Evolutionary conservation across 64 coral and sea anemone genomes (phyloP).

Genomic region (Stichodactyla mertensii): DNA sequence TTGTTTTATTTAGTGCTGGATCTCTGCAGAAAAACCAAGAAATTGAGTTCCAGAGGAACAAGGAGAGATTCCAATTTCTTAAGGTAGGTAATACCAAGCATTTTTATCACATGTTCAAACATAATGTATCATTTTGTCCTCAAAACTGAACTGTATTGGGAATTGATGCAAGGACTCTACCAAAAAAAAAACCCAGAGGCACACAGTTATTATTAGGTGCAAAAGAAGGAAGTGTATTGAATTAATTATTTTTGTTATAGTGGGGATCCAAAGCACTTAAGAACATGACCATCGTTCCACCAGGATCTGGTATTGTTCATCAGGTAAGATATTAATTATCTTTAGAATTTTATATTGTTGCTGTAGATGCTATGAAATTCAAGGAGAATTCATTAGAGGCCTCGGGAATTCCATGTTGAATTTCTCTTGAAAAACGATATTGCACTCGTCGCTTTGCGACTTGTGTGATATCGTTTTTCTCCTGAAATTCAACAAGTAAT

Average conservation of each 20-base stretch:
- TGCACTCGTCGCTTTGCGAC: too few species aligned
- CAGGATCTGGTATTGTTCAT: slow-evolving; percentile 95
- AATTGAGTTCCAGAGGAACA: slow-evolving; percentile 92
- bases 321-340: slow-evolving; percentile 44
- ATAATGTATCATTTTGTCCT: too few species aligned
- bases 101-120: background rate
- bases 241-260: slow-evolving; percentile 23
- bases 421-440: too few species aligned
- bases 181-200: too few species aligned
- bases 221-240: background rate
- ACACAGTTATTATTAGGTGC: background rate
- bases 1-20: slow-evolving; percentile 45
- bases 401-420: too few species aligned
- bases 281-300: slow-evolving; percentile 95
- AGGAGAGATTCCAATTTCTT: slow-evolving; percentile 94
- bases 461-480: too few species aligned
- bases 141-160: too few species aligned
- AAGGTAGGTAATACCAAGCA: slow-evolving; percentile 37
- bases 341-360: too few species aligned
- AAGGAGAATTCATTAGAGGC: too few species aligned
- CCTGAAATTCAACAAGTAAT: too few species aligned
- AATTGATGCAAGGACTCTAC: too few species aligned
- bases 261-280: slow-evolving; percentile 97
- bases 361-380: too few species aligned
- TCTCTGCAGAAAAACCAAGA: slow-evolving; percentile 91